Conservation (phyloP, 2,797 vertebrate genomes). For the Rhinella marina region DNA sequence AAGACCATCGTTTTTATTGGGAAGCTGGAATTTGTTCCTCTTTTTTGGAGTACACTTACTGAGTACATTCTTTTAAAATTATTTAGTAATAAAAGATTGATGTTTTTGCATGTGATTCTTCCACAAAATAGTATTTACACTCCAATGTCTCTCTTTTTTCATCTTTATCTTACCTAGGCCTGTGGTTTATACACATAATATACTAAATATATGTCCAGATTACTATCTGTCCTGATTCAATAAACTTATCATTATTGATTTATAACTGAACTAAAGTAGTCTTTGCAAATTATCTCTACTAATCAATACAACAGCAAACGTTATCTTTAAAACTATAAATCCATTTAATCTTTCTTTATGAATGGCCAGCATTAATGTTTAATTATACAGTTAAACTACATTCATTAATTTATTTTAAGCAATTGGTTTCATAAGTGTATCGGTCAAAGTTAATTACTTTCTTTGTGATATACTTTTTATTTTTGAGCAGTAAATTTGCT, state of each 20-base stretch:
- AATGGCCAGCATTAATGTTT: constrained; percentile 20
- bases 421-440: constrained; percentile 18
- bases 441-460: constrained; percentile 21
- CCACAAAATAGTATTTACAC: neutral
- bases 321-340: constrained; percentile 14
- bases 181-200: neutral
- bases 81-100: neutral
- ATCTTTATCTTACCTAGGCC: neutral
- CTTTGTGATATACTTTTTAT: neutral
- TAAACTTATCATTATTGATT: constrained; percentile 22
- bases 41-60: neutral
- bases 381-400: constrained; percentile 25
- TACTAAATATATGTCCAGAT: neutral
- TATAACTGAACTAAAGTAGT: neutral
- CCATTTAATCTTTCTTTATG: constrained; percentile 5
- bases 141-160: neutral
- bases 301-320: constrained; percentile 32
- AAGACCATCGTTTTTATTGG: no score
- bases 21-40: no score
- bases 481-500: neutral
- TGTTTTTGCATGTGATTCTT: neutral
- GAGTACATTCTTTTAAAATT: neutral
- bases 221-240: neutral
- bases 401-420: constrained; percentile 11
- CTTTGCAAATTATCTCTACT: constrained; percentile 2